Evolutionary conservation across 1,140 invertebrate genomes (phyloP).

Genomic region (Myzus persicae): DNA sequence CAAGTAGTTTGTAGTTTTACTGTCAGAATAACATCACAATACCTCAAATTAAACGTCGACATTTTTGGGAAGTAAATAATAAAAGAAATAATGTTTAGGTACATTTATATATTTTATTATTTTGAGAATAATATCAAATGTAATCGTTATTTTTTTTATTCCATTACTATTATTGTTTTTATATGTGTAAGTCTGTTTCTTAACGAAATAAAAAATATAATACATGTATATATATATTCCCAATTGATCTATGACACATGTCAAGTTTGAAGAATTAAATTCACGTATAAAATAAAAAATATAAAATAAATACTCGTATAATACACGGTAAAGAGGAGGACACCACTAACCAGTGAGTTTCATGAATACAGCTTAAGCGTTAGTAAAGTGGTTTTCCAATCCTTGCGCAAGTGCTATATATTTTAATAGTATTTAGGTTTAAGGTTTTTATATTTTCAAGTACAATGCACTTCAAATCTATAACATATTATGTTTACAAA

Average conservation of each 20-base stretch:
- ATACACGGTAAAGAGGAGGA: background rate
- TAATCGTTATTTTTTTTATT: background rate
- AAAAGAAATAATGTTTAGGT: background rate
- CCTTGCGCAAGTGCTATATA: background rate
- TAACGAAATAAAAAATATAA: background rate
- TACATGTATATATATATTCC: background rate
- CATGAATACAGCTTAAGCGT: background rate
- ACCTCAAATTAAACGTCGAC: background rate
- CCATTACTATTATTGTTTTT: slow-evolving; percentile 14
- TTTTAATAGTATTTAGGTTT: background rate
- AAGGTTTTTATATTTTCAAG: background rate
- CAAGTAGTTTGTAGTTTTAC: background rate
- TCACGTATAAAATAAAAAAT: background rate
- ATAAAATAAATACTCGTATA: background rate
- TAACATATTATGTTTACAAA: background rate
- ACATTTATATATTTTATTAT: background rate
- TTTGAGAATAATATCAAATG: background rate
- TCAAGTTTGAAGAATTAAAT: background rate
- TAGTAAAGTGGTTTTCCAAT: background rate
- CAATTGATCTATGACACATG: background rate
- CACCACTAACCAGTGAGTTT: background rate
- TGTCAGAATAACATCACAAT: background rate
- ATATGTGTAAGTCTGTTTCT: background rate
- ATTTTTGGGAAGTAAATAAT: background rate
- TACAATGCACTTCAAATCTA: background rate